A percentile compares a stretch with the other conserved stretches of the same genome.
phyloP scores from a whole-genome alignment of 2,797 vertebrate species.

The Staurois parvus region DNA sequence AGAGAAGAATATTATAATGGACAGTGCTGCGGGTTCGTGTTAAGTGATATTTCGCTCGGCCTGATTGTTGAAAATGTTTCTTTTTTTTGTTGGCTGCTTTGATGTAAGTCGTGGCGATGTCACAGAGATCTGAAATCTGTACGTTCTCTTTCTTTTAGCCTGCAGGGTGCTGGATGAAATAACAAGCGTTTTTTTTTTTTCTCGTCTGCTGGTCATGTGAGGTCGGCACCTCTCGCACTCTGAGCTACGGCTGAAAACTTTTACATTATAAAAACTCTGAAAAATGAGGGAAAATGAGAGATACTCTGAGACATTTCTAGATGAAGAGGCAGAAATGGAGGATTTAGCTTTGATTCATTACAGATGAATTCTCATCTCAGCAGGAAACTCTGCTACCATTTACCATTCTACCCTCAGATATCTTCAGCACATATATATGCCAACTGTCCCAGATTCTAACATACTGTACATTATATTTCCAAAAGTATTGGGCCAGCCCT shows the following conservation, averaged over 20 bases:
- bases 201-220: background rate
- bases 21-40: background rate
- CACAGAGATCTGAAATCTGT: conserved; percentile 6
- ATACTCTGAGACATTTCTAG: too few species aligned
- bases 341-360: too few species aligned
- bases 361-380: too few species aligned
- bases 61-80: conserved; percentile 9
- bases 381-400: too few species aligned
- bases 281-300: background rate
- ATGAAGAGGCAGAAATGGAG: too few species aligned
- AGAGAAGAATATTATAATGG: conserved; percentile 27
- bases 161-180: background rate
- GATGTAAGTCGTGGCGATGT: conserved; percentile 7
- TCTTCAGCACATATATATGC: too few species aligned
- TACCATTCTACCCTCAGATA: too few species aligned
- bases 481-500: too few species aligned
- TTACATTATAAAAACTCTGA: conserved; percentile 5
- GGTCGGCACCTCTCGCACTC: conserved; percentile 20
- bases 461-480: too few species aligned
- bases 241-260: background rate
- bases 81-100: conserved; percentile 11
- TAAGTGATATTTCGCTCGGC: conserved; percentile 32
- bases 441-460: too few species aligned
- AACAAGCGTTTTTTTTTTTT: conserved; percentile 6
- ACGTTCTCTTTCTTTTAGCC: background rate